A percentile compares a stretch with the other conserved stretches of the same genome.
These are phyloP conservation scores for Heliocidaris erythrogramma DNA, from an alignment of 35 echinoderm and acorn worm genomes.

Conservation along the genomic window DNA sequence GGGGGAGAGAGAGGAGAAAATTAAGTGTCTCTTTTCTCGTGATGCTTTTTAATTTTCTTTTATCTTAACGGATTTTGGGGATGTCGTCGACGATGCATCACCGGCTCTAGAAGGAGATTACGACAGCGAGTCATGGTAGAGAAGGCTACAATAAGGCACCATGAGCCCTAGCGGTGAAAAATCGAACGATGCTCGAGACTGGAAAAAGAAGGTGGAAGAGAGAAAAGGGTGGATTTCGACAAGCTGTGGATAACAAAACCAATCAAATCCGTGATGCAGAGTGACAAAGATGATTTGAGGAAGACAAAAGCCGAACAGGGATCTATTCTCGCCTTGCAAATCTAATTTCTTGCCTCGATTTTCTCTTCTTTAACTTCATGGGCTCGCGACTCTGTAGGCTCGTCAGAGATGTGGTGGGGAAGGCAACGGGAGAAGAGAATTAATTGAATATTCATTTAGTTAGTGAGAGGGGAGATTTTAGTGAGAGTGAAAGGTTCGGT, in stretches of 20 bases:
- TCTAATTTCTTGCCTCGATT: not conserved
- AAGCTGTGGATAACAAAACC: not conserved
- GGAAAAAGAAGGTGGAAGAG: not conserved
- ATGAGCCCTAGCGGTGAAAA: not conserved
- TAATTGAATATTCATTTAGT: not conserved
- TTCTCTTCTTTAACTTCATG: not conserved
- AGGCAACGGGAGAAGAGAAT: not conserved
- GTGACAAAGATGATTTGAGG: not conserved
- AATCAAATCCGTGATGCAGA: not conserved
- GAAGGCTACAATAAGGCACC: not conserved
- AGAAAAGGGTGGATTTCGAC: not conserved
- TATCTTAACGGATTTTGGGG: not conserved
- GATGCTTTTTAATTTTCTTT: not conserved
- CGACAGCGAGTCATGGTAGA: not conserved
- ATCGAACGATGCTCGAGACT: not conserved
- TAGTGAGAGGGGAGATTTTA: not conserved
- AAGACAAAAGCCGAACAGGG: not conserved
- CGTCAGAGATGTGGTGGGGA: not conserved
- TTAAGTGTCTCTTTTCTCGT: not conserved
- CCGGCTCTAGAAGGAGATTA: not conserved
- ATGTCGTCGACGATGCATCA: not conserved
- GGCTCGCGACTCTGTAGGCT: not conserved
- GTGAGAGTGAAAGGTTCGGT: not conserved
- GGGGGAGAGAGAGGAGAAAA: not conserved
- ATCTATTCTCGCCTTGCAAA: not conserved